Evolutionary conservation across 2,888 invertebrate species (phyloP).

Genomic region (Yponomeuta sedellus): DNA sequence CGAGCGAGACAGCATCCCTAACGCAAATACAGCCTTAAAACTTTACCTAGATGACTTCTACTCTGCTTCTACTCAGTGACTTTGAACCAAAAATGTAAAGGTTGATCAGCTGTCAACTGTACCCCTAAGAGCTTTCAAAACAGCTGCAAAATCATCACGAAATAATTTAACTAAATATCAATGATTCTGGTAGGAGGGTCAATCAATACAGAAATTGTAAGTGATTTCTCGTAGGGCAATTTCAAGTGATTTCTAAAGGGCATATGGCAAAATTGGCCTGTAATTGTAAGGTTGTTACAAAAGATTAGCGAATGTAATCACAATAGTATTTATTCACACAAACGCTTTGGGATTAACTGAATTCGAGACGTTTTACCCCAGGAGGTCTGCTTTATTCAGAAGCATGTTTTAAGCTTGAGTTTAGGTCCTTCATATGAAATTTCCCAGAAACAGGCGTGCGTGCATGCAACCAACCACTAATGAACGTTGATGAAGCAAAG

Average conservation of each 20-base stretch:
- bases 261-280: conserved; percentile 48
- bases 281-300: conserved; percentile 42
- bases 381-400: conserved; percentile 32
- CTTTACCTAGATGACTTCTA: too few relatives aligned
- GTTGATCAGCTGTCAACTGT: too few relatives aligned
- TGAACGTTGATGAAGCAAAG: too few relatives aligned
- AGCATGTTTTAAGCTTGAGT: not conserved
- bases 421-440: not conserved
- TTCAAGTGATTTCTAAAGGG: conserved; percentile 22
- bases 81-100: too few relatives aligned
- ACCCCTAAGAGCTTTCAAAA: too few relatives aligned
- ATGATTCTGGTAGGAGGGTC: not conserved
- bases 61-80: too few relatives aligned
- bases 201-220: not conserved
- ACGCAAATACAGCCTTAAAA: too few relatives aligned
- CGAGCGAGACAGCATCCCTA: too few relatives aligned
- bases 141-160: not conserved
- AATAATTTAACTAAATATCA: not conserved
- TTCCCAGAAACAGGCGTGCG: too few relatives aligned
- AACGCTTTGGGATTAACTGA: conserved; percentile 64
- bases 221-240: not conserved
- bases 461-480: too few relatives aligned
- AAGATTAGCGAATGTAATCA: conserved; percentile 62
- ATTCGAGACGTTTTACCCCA: conserved; percentile 50
- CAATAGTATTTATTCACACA: conserved; percentile 34